Evolutionary conservation across 1,140 invertebrate genomes (phyloP).

Genomic region (Probaryconus sp.): DNA sequence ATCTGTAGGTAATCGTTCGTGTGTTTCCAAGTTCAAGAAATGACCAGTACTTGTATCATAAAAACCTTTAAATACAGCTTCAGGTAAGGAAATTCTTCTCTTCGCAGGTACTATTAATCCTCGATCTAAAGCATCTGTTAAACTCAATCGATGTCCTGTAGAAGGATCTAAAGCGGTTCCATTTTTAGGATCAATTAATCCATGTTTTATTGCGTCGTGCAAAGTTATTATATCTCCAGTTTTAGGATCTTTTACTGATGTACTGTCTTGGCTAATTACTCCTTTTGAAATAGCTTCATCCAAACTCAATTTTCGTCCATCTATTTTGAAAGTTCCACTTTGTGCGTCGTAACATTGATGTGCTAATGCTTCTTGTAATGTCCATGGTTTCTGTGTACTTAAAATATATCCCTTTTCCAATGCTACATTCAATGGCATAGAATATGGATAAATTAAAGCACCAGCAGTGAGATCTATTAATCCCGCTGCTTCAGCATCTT

Average conservation of each 20-base stretch:
- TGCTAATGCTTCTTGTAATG: constrained; percentile 90
- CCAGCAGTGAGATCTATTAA: constrained; percentile 86
- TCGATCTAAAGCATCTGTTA: constrained; percentile 88
- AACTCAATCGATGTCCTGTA: constrained; percentile 84
- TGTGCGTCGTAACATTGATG: constrained; percentile 88
- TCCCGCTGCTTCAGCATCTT: constrained; percentile 83
- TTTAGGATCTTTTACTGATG: constrained; percentile 89
- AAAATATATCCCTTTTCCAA: constrained; percentile 88
- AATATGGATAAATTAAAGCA: constrained; percentile 82
- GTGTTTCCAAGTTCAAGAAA: constrained; percentile 84
- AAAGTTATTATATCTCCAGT: constrained; percentile 88
- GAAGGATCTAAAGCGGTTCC: constrained; percentile 88
- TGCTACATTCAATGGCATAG: constrained; percentile 85
- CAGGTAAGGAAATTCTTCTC: constrained; percentile 88
- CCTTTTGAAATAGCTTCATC: constrained; percentile 88
- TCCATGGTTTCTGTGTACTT: constrained; percentile 86
- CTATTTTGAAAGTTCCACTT: constrained; percentile 86
- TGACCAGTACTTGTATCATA: constrained; percentile 86
- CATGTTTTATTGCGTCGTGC: constrained; percentile 87
- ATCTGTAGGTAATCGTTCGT: constrained; percentile 86
- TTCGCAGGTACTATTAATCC: constrained; percentile 90
- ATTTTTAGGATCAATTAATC: constrained; percentile 88
- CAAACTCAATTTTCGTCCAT: constrained; percentile 85
- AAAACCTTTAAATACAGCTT: constrained; percentile 92
- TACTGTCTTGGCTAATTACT: constrained; percentile 85